Percentiles rank a stretch among this genome's conserved stretches.
Conservation (phyloP, 1,140 invertebrate species). For the Kradibia gibbosae region DNA sequence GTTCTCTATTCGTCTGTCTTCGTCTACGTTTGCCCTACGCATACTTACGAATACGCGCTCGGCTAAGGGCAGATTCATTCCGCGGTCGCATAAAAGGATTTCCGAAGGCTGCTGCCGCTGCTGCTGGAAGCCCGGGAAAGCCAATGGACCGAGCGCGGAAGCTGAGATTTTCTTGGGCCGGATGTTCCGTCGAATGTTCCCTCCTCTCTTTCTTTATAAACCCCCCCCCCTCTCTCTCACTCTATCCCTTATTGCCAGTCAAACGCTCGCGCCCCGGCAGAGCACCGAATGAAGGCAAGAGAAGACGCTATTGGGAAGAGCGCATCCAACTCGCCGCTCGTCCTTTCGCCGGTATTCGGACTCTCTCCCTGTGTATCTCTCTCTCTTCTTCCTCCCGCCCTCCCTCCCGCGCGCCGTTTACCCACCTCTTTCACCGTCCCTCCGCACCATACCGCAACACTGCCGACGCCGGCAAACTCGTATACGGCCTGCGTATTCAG, state of each 20-base stretch:
- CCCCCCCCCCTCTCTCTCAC: neutral
- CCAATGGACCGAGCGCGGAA: neutral
- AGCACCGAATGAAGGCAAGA: neutral
- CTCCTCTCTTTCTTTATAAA: neutral
- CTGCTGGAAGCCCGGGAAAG: neutral
- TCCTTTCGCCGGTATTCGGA: slow-evolving; percentile 22
- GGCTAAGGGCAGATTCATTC: too few species aligned
- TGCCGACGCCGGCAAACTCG: neutral
- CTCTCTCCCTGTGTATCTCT: neutral
- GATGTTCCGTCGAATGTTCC: neutral
- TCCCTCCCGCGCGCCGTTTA: neutral
- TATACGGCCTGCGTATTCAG: slow-evolving; percentile 9
- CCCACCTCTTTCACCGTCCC: neutral
- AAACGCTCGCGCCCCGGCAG: neutral
- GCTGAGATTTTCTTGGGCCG: neutral
- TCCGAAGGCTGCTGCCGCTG: too few species aligned
- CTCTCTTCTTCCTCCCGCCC: neutral
- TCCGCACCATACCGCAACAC: neutral
- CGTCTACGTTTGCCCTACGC: too few species aligned
- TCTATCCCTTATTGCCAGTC: neutral
- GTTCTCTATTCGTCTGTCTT: too few species aligned
- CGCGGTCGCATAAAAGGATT: too few species aligned
- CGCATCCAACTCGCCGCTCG: slow-evolving; percentile 1
- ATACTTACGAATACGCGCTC: too few species aligned
- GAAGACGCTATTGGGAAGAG: slow-evolving; percentile 5